A percentile compares a stretch with the other conserved stretches of the same genome.
phyloP scores from a whole-genome alignment of 2,888 invertebrate genomes.

The Perdita meconis region DNA sequence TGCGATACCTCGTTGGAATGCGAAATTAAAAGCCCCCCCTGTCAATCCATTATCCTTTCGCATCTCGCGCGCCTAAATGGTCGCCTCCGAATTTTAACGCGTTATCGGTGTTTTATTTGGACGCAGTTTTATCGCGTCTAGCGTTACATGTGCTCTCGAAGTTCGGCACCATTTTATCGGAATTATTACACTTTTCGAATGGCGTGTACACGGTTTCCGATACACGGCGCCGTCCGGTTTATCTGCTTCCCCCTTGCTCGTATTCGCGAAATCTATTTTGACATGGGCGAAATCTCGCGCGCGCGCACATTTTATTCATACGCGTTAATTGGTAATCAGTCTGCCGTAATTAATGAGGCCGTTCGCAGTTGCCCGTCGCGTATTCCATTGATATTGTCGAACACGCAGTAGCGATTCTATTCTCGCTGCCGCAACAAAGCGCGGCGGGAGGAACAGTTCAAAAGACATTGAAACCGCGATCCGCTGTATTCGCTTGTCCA shows the following conservation, averaged over 20 bases:
- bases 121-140: conserved; percentile 15
- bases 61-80: conserved; percentile 9
- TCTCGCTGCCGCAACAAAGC: conserved; percentile 41
- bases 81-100: not conserved
- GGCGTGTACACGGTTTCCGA: conserved; percentile 9
- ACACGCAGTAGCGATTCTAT: conserved; percentile 60
- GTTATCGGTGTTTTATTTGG: conserved; percentile 9
- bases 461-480: conserved; percentile 19
- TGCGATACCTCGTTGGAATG: not conserved
- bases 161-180: conserved; percentile 22
- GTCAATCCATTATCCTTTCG: conserved; percentile 18
- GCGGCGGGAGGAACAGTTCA: conserved; percentile 15
- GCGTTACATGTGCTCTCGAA: conserved; percentile 11
- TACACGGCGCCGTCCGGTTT: conserved; percentile 11
- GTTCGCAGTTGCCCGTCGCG: conserved; percentile 13
- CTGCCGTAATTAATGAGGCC: conserved; percentile 61
- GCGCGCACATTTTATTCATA: conserved; percentile 31
- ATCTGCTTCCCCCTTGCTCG: conserved; percentile 17
- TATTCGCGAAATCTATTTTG: conserved; percentile 28
- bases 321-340: conserved; percentile 71
- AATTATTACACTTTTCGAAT: conserved; percentile 28
- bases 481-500: not conserved
- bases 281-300: conserved; percentile 4
- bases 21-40: conserved; percentile 26
- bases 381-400: conserved; percentile 52